phyloP scores from a whole-genome alignment of 2,888 invertebrate species.

The Smittia aterrima region DNA sequence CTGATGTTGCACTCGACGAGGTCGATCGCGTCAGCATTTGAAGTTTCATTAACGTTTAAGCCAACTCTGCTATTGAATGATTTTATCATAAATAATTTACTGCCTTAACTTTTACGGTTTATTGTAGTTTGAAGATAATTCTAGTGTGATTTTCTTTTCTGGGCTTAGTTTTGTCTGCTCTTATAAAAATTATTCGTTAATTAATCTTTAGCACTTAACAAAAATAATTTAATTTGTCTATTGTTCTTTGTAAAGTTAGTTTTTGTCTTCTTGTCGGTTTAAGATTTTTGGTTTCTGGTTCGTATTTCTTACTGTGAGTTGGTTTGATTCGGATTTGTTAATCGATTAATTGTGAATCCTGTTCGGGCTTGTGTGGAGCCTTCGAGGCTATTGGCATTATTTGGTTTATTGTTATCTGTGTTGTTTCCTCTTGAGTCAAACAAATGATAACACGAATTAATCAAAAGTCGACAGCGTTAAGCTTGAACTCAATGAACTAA shows the following conservation, averaged over 20 bases:
- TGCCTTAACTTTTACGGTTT: neutral
- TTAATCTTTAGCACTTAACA: constrained; percentile 30
- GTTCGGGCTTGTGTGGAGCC: neutral
- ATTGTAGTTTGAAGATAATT: neutral
- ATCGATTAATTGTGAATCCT: neutral
- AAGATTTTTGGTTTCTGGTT: constrained; percentile 37
- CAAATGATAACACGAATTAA: neutral
- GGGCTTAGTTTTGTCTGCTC: neutral
- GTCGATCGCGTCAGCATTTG: neutral
- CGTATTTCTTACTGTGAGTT: constrained; percentile 17
- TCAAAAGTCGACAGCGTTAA: too few relatives aligned
- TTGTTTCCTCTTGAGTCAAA: too few relatives aligned
- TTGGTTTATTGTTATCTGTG: neutral
- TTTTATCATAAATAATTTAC: neutral
- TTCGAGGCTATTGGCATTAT: neutral
- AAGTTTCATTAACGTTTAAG: neutral
- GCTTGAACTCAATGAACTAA: too few relatives aligned
- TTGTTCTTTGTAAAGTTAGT: constrained; percentile 36
- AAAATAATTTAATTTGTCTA: constrained; percentile 40
- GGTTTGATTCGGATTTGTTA: constrained; percentile 17
- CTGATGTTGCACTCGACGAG: neutral
- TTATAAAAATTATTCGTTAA: neutral
- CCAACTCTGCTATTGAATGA: neutral
- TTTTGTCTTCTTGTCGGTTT: neutral
- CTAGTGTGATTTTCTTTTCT: neutral